Base-by-base conservation (phyloP, 37 sponge, comb jelly and placozoan genomes). In the Ephydatia muelleri region DNA sequence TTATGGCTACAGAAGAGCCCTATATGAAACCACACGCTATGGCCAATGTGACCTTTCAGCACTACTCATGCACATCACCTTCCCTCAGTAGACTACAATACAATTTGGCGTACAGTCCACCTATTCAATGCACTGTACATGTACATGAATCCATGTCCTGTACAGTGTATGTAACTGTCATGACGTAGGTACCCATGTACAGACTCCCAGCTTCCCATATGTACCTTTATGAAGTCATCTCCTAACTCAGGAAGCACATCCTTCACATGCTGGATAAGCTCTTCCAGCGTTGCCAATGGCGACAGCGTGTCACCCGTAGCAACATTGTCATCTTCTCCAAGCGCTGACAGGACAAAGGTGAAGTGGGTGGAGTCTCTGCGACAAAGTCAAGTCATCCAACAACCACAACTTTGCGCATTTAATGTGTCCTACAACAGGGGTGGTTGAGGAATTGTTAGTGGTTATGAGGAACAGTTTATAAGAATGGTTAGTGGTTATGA, bases 241-340 rank as follows among this genome's bases (percentile, higher is more conserved):
- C 69, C 79, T 5, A 90, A 82, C 68, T 94, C 85, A 22, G 94
- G 91, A 5, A 94, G 80, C 0, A 94, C 21, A 30, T 94, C 94
- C 70, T 88, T 87, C n/a, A 94, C 91, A 77, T 88, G 78, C 27
- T 34, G 36, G 65, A 83, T 47, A 9, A 82, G 67, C 26, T 49
- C 73, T 31, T 23, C 29, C 22, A 66, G 74, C 1, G 73, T 67
- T 37, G 30, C 75, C 5, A 69, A 8, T 11, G 49, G 32, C 27
- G 88, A 2, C 35, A 74, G 33, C 2, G 67, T 33, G 11, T 68
- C 47, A 57, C 16, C 19, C 9, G 57, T 11, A 38, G 29, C 80
- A 57, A 13, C 80, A 79, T 2, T 9, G n/a, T 57, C 16, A 0
- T 23, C 49, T 6, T 30, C 88, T 64, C 30, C 68, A 73, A 87